Evolutionary conservation across 2,797 vertebrate genomes (phyloP), one percentile per base, ranked within the genome.

Genomic region (Macrochelys suwanniensis): DNA sequence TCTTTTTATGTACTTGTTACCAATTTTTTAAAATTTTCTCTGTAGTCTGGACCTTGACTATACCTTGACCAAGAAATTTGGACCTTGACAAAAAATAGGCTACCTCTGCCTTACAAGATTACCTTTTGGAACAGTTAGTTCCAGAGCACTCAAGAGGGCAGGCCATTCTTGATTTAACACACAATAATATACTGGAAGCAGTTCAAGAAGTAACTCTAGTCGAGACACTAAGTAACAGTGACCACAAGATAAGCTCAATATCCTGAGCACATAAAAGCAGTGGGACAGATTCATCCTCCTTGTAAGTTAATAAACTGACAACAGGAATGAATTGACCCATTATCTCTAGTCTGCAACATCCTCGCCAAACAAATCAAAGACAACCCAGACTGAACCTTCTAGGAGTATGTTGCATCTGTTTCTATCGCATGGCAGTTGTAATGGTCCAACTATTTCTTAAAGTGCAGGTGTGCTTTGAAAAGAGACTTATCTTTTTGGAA

Each of bases 101-200:
- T 71, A 10, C 5, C 17, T 1, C 5, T 89, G 11, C 53, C 3
- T 84, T 84, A 31, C 59, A 87, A 31, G 5, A 50, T 82, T 91
- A 25, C 91, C 42, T 84, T 95, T 92, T 81, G 68, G 49, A 89
- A 49, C 3, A 3, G 6, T 15, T 80, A 85, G 28, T 86, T 95
- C 82, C 3, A n/a, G 80, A 84, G 80, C 25, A 31, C 23, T 49
- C 13, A 28, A 16, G 25, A 49, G 28, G 49, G 65, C 23, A 87
- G 77, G 74, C 49, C 0, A 1, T 74, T 80, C 51, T 85, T 92
- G 11, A 4, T 84, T 94, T 94, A 92, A 77, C 78, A 21, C 6
- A 10, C 3, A 49, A 23, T 33, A 85, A 2, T 61, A n/a, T 87
- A 2, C 2, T 21, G 3, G 47, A 68, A 78, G 82, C 21, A 11